Evolutionary conservation across 1,140 invertebrate genomes (phyloP).

Genomic region (Hyphantria cunea): DNA sequence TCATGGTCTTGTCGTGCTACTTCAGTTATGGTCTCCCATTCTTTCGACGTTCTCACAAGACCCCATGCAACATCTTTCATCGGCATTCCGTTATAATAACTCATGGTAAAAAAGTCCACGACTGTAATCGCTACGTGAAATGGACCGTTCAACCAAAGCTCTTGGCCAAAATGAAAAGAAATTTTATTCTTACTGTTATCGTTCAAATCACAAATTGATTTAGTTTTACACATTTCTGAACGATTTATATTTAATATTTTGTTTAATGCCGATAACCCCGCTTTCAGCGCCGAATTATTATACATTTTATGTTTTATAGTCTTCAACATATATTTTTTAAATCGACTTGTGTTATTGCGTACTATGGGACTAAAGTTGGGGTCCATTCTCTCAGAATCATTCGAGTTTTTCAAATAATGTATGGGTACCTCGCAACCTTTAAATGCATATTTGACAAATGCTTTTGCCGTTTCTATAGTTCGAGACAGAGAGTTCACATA

Average conservation of each 20-base stretch:
- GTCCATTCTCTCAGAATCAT: conserved; percentile 40
- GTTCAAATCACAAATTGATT: conserved; percentile 30
- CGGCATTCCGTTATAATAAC: conserved; percentile 56
- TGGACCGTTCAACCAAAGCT: conserved; percentile 55
- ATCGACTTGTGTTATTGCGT: conserved; percentile 40
- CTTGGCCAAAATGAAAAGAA: conserved; percentile 42
- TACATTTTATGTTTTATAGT: conserved; percentile 39
- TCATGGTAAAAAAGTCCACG: conserved; percentile 64
- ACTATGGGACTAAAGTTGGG: conserved; percentile 57
- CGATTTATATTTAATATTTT: conserved; percentile 10
- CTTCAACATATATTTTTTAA: conserved; percentile 40
- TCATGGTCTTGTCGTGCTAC: conserved; percentile 60
- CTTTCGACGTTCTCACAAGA: conserved; percentile 39
- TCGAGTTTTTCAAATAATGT: conserved; percentile 36
- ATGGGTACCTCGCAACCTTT: conserved; percentile 49
- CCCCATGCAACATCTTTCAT: conserved; percentile 61
- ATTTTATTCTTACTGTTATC: conserved; percentile 43
- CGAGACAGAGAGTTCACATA: conserved; percentile 59
- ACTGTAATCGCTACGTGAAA: conserved; percentile 48
- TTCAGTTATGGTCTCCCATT: conserved; percentile 51
- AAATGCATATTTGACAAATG: conserved; percentile 57
- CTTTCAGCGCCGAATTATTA: conserved; percentile 3
- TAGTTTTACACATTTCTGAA: conserved; percentile 5
- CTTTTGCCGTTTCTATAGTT: conserved; percentile 56
- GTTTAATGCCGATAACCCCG: conserved; percentile 1